phyloP scores from a whole-genome alignment of 2,888 invertebrate species.

The Zygaena filipendulae region DNA sequence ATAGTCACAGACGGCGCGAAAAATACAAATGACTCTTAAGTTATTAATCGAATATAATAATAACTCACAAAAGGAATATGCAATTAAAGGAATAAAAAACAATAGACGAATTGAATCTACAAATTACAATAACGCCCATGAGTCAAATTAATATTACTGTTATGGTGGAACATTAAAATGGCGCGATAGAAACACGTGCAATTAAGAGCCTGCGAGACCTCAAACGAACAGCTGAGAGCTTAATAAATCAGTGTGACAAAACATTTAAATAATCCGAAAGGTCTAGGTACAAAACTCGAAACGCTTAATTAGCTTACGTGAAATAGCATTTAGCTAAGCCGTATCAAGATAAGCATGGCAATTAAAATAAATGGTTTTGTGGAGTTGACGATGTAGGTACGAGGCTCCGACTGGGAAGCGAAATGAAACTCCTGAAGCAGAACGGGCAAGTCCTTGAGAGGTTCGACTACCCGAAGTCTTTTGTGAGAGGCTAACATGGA shows the following conservation, averaged over 20 bases:
- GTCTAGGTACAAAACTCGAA: too few relatives aligned
- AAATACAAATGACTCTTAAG: too few relatives aligned
- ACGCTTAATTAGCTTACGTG: too few relatives aligned
- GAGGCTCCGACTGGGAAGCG: slow-evolving; percentile 16
- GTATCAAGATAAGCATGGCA: too few relatives aligned
- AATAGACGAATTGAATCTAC: slow-evolving; percentile 45
- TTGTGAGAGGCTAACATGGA: slow-evolving; percentile 31
- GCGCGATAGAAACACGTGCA: too few relatives aligned
- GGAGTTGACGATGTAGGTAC: background rate
- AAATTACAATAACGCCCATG: slow-evolving; percentile 36
- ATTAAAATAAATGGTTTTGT: too few relatives aligned
- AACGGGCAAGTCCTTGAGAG: slow-evolving; percentile 48
- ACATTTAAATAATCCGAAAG: too few relatives aligned
- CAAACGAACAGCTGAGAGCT: slow-evolving; percentile 14
- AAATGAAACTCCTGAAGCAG: slow-evolving; percentile 42
- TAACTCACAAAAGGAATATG: background rate
- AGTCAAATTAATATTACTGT: too few relatives aligned
- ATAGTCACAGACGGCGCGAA: too few relatives aligned
- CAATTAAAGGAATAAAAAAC: slow-evolving; percentile 26
- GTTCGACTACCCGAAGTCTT: slow-evolving; percentile 50
- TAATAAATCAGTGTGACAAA: slow-evolving; percentile 18
- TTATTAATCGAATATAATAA: background rate
- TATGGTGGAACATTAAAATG: too few relatives aligned
- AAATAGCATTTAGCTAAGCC: too few relatives aligned
- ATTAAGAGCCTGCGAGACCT: too few relatives aligned